phyloP scores from a whole-genome alignment of 2,797 vertebrate species.

The Pristis pectinata region DNA sequence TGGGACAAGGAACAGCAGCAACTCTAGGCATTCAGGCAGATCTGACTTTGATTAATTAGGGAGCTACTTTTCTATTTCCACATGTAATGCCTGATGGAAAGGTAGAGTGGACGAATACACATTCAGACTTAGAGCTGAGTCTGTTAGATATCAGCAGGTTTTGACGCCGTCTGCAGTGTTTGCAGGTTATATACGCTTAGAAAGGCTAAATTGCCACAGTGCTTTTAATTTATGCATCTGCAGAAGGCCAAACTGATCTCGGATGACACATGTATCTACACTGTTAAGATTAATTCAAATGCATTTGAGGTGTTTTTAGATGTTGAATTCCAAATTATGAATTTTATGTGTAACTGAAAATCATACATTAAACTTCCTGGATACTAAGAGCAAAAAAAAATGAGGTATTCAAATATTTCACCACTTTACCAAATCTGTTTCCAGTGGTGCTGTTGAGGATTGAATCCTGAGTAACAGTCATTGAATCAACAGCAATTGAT shows the following conservation, averaged over 20 bases:
- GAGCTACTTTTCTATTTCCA: slow-evolving; percentile 76
- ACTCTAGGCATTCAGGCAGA: slow-evolving; percentile 84
- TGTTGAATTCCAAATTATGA: background rate
- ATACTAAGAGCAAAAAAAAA: too few species aligned
- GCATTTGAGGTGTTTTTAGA: background rate
- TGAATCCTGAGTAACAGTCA: background rate
- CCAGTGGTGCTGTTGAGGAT: background rate
- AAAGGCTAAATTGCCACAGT: slow-evolving; percentile 57
- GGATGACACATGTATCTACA: slow-evolving; percentile 52
- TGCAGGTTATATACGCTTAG: slow-evolving; percentile 57
- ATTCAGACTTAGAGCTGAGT: slow-evolving; percentile 65
- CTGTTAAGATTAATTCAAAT: slow-evolving; percentile 5
- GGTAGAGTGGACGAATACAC: slow-evolving; percentile 67
- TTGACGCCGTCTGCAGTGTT: slow-evolving; percentile 60
- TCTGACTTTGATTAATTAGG: slow-evolving; percentile 99
- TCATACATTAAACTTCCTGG: background rate
- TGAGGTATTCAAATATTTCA: background rate
- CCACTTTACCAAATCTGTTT: background rate
- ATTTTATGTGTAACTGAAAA: background rate
- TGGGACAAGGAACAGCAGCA: slow-evolving; percentile 81
- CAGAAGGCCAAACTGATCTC: slow-evolving; percentile 54
- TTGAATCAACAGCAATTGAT: background rate
- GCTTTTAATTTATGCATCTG: slow-evolving; percentile 63
- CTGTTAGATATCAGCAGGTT: slow-evolving; percentile 65
- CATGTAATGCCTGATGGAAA: slow-evolving; percentile 76